phyloP scores from a whole-genome alignment of 2,797 vertebrate genomes.

The Falco biarmicus region DNA sequence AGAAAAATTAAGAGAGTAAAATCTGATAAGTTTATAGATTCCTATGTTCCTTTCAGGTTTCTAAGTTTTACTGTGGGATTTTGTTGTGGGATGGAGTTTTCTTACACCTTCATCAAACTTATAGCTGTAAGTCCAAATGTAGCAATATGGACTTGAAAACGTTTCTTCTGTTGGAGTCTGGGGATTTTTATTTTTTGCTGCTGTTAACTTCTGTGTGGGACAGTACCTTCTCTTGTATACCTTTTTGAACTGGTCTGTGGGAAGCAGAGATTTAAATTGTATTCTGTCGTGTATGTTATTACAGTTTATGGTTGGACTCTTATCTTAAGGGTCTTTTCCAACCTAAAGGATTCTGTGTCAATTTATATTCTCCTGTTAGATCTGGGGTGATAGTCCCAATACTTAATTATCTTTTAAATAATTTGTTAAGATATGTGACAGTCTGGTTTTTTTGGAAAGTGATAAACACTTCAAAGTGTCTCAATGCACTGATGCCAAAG shows the following conservation, averaged over 20 bases:
- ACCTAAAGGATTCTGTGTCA: background rate
- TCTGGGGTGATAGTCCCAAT: background rate
- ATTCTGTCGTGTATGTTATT: background rate
- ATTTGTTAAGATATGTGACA: background rate
- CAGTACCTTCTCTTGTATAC: background rate
- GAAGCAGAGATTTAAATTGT: background rate
- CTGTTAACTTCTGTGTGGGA: background rate
- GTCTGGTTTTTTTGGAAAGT: background rate
- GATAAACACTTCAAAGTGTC: background rate
- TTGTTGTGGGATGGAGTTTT: background rate
- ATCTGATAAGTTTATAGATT: background rate
- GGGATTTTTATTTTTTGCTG: background rate
- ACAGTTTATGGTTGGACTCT: background rate
- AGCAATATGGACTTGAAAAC: background rate
- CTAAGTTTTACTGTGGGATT: background rate
- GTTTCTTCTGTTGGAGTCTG: background rate
- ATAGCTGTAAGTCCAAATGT: background rate
- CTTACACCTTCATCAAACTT: background rate
- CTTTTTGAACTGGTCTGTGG: background rate
- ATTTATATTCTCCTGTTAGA: background rate
- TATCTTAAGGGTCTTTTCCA: background rate
- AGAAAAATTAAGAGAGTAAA: slow-evolving; percentile 12
- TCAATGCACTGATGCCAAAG: background rate
- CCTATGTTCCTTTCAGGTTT: background rate
- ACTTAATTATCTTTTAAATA: background rate